A percentile compares a stretch with the other conserved stretches of the same genome.
phyloP scores from a whole-genome alignment of 2,113 vertebrate species.

The Rhabdomys dilectus region DNA sequence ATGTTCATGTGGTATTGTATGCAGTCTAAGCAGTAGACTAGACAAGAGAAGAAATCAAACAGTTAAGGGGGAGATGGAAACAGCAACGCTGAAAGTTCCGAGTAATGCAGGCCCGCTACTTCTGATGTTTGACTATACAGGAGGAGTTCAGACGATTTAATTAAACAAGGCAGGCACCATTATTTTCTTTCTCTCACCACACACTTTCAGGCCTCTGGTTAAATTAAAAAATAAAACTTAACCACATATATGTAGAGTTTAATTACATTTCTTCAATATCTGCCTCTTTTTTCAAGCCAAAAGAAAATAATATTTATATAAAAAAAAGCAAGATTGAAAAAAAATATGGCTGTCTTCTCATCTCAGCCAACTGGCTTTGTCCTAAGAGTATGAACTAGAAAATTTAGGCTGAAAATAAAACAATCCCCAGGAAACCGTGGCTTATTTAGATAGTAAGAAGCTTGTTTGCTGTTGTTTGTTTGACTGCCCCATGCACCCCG shows the following conservation, averaged over 20 bases:
- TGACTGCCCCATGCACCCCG: background rate
- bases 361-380: background rate
- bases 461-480: background rate
- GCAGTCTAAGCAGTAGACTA: background rate
- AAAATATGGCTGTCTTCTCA: slow-evolving; percentile 26
- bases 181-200: slow-evolving; percentile 63
- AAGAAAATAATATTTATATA: slow-evolving; percentile 76
- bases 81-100: background rate
- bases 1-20: background rate
- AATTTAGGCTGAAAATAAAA: slow-evolving; percentile 59
- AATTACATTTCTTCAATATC: slow-evolving; percentile 70
- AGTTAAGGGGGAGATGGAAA: background rate
- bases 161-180: slow-evolving; percentile 33
- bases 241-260: slow-evolving; percentile 39
- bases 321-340: slow-evolving; percentile 57
- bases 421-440: background rate
- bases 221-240: slow-evolving; percentile 72
- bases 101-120: background rate
- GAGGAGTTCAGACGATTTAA: background rate
- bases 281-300: slow-evolving; percentile 62
- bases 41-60: slow-evolving; percentile 31
- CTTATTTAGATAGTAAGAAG: background rate
- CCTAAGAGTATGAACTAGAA: slow-evolving; percentile 34
- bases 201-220: slow-evolving; percentile 46
- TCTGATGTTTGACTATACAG: background rate